phyloP scores from a whole-genome alignment of 2,113 vertebrate genomes.

The Cygnus buccinator region DNA sequence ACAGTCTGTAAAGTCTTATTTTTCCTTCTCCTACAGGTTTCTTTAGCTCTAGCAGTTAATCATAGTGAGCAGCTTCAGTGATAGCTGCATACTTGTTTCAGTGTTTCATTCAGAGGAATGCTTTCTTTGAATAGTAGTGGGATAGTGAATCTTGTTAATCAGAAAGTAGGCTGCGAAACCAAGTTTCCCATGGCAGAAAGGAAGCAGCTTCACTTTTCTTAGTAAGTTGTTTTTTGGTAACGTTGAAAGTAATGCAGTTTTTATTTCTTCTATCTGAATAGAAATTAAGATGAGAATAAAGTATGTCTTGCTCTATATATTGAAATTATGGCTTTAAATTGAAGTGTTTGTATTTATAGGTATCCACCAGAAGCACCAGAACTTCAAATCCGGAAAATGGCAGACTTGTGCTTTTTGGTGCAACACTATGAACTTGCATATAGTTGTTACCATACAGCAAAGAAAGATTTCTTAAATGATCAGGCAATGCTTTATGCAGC shows the following conservation, averaged over 20 bases:
- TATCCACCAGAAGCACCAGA: constrained; percentile 98
- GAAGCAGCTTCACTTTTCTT: background rate
- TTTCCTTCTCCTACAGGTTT: background rate
- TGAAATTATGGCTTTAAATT: constrained; percentile 19
- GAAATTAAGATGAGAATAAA: background rate
- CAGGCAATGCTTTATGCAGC: constrained; percentile 99
- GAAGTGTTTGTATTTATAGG: constrained; percentile 76
- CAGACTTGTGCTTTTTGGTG: constrained; percentile 96
- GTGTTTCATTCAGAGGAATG: background rate
- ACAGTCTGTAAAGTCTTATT: background rate
- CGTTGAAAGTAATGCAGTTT: background rate
- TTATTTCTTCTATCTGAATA: background rate
- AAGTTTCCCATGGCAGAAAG: background rate
- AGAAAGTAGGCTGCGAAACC: background rate
- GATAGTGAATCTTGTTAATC: background rate
- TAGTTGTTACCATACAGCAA: constrained; percentile 97
- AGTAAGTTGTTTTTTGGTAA: background rate
- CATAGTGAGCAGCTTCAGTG: background rate
- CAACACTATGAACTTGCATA: constrained; percentile 98
- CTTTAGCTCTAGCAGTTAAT: background rate
- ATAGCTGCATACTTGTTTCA: background rate
- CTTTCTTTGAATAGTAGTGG: background rate
- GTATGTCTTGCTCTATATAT: background rate
- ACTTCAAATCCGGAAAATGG: constrained; percentile 98
- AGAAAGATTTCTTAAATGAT: constrained; percentile 98